These are phyloP conservation scores for Raja brachyura DNA, from an alignment of 2,113 vertebrate species.

Conservation along the genomic window DNA sequence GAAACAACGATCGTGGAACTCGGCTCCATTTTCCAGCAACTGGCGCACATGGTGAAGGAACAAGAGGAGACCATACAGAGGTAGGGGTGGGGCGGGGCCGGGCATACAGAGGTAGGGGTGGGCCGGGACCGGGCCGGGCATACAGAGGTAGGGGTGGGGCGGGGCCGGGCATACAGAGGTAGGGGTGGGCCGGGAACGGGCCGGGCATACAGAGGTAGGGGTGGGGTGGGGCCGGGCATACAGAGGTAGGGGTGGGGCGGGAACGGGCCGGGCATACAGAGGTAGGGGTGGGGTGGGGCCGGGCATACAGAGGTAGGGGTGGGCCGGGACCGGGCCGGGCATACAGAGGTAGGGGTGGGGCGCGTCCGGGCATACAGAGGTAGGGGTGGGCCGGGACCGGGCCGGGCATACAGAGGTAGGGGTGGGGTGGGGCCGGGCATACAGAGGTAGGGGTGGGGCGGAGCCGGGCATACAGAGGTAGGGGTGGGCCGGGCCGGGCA, in stretches of 20 bases:
- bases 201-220: constrained; percentile 69
- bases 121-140: too few relatives aligned
- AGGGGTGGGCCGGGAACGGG: constrained; percentile 50
- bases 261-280: too few relatives aligned
- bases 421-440: constrained; percentile 59
- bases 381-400: constrained; percentile 49
- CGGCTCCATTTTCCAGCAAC: constrained; percentile 84
- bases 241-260: constrained; percentile 64
- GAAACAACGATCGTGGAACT: constrained; percentile 87
- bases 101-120: constrained; percentile 69
- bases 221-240: constrained; percentile 59
- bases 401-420: constrained; percentile 71
- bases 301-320: constrained; percentile 70
- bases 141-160: constrained; percentile 67
- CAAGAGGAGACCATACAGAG: constrained; percentile 86
- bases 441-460: constrained; percentile 63
- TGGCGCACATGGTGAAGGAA: constrained; percentile 89
- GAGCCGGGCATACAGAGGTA: constrained; percentile 75
- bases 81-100: constrained; percentile 53
- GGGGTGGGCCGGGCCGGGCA: constrained; percentile 51
- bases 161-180: constrained; percentile 75
- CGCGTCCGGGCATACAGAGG: constrained; percentile 75
- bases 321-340: too few relatives aligned
- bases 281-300: constrained; percentile 57
- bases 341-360: constrained; percentile 68